Evolutionary conservation across 2,113 vertebrate species (phyloP).

Genomic region (Hemiprocne comata): DNA sequence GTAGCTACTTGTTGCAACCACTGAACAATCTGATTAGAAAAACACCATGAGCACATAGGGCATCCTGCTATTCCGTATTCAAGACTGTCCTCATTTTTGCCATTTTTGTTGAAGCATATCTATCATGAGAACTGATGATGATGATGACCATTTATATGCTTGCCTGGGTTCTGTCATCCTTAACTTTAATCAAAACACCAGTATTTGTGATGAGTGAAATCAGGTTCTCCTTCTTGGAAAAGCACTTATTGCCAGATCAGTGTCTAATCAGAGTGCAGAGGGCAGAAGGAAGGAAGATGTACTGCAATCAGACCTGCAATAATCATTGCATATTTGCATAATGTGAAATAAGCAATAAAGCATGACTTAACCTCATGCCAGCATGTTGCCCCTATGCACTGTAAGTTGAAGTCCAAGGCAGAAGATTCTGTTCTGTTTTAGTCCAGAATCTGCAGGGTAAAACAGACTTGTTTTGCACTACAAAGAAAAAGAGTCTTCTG

Average conservation of each 20-base stretch:
- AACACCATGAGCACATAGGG: rapidly evolving
- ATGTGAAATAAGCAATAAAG: neutral
- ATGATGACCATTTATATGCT: neutral
- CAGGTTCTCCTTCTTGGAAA: neutral
- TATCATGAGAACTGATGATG: neutral
- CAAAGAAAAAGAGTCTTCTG: neutral
- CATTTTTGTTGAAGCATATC: neutral
- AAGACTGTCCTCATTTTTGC: neutral
- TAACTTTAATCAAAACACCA: neutral
- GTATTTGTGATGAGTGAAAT: neutral
- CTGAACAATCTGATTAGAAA: neutral
- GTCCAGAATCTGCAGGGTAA: neutral
- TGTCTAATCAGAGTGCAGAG: neutral
- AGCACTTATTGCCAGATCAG: neutral
- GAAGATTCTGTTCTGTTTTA: neutral
- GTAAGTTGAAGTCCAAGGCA: neutral
- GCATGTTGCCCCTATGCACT: neutral
- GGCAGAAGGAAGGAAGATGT: neutral
- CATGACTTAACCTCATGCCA: neutral
- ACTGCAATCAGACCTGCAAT: neutral
- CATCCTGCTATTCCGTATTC: neutral
- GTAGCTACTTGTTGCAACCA: neutral
- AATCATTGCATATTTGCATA: neutral
- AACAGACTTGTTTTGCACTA: neutral
- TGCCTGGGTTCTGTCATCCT: neutral